Evolutionary conservation across 1,140 invertebrate species (phyloP).

Genomic region (Bombus huntii): DNA sequence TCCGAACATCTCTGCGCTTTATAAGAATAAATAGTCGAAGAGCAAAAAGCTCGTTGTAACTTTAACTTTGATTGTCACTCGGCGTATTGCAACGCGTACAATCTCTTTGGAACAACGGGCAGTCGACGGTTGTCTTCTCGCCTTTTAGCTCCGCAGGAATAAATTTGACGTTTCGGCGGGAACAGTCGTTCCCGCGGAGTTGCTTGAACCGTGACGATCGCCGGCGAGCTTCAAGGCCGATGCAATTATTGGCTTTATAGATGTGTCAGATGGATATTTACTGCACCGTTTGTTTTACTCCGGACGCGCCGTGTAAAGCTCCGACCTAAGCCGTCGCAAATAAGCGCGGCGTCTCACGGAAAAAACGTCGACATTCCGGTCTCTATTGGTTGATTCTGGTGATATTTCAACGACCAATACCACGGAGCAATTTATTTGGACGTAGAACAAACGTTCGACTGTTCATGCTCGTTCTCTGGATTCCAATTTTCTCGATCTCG

Average conservation of each 20-base stretch:
- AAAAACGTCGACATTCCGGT: neutral
- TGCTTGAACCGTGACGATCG: constrained; percentile 54
- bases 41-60: constrained; percentile 25
- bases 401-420: constrained; percentile 3
- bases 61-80: constrained; percentile 11
- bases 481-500: neutral
- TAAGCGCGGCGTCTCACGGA: neutral
- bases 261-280: constrained; percentile 61
- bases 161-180: constrained; percentile 54
- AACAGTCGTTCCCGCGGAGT: constrained; percentile 36
- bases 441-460: neutral
- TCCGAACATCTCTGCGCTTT: no score
- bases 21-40: no score
- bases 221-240: constrained; percentile 43
- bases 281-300: constrained; percentile 53
- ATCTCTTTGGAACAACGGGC: neutral
- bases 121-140: constrained; percentile 9
- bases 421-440: neutral
- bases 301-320: constrained; percentile 22
- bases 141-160: constrained; percentile 26
- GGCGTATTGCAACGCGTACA: neutral
- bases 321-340: neutral
- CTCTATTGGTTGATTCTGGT: constrained; percentile 1
- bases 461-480: no score
- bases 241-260: constrained; percentile 66